Evolutionary conservation across 1,140 invertebrate species (phyloP).

Genomic region (Trypoxylus dichotomus): DNA sequence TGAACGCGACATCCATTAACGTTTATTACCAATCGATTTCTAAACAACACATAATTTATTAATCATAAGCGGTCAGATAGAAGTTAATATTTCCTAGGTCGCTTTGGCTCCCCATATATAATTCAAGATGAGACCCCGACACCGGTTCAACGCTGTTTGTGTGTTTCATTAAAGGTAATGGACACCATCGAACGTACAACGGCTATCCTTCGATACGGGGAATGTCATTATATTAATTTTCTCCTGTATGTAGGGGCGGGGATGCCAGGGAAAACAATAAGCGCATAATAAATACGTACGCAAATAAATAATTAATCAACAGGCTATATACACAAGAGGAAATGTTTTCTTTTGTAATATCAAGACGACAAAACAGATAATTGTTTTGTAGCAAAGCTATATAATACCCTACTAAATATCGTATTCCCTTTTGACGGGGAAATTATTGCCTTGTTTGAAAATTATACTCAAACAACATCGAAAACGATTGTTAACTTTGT

Average conservation of each 20-base stretch:
- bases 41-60: constrained; percentile 25
- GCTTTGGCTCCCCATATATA: not conserved
- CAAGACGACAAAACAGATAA: too few species aligned
- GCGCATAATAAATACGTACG: constrained; percentile 4
- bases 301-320: not conserved
- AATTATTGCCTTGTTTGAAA: too few species aligned
- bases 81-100: constrained; percentile 25
- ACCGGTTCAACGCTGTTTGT: not conserved
- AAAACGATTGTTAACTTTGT: too few species aligned
- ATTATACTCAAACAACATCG: too few species aligned
- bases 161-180: constrained; percentile 20
- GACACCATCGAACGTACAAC: not conserved
- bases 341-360: too few species aligned
- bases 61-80: constrained; percentile 19
- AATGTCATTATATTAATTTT: constrained; percentile 5
- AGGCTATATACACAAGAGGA: not conserved
- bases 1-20: constrained; percentile 1
- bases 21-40: constrained; percentile 10
- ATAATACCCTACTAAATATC: too few species aligned
- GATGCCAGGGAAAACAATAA: not conserved
- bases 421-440: too few species aligned
- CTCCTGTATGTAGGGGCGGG: not conserved
- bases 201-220: not conserved
- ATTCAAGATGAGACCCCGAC: not conserved
- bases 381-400: too few species aligned